Conservation (phyloP, 2,113 vertebrate genomes). For the Ictalurus punctatus region DNA sequence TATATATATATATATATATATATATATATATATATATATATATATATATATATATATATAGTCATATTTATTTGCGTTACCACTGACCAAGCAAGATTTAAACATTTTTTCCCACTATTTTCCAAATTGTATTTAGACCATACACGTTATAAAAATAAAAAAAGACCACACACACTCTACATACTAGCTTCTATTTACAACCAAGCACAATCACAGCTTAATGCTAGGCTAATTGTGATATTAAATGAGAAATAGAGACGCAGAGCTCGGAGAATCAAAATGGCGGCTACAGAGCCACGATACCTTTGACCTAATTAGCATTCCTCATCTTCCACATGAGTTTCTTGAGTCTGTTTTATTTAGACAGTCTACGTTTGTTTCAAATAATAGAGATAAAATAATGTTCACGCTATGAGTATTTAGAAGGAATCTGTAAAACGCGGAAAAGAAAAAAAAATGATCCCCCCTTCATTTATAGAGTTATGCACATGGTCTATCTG, state of each 20-base stretch:
- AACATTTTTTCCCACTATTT: neutral
- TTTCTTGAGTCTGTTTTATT: neutral
- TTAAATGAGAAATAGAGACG: neutral
- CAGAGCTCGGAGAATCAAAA: constrained; percentile 36
- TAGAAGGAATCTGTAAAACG: neutral
- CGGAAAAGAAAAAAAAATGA: neutral
- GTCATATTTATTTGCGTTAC: neutral
- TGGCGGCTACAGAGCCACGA: constrained; percentile 34
- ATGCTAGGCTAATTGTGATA: neutral
- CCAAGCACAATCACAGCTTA: neutral
- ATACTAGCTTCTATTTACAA: neutral
- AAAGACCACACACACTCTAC: neutral
- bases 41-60: no score
- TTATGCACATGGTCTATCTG: no score
- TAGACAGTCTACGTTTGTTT: neutral
- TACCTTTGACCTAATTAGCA: constrained; percentile 42
- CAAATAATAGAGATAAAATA: neutral
- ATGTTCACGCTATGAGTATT: neutral
- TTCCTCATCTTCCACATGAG: constrained; percentile 16
- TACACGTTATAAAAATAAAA: neutral
- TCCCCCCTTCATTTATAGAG: no score
- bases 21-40: no score
- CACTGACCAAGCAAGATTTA: neutral
- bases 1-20: no score
- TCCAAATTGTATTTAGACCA: neutral